A percentile compares a stretch with the other conserved stretches of the same genome.
Conservation (phyloP, 2,888 invertebrate genomes). For the Hirtodrosophila alboralis region DNA sequence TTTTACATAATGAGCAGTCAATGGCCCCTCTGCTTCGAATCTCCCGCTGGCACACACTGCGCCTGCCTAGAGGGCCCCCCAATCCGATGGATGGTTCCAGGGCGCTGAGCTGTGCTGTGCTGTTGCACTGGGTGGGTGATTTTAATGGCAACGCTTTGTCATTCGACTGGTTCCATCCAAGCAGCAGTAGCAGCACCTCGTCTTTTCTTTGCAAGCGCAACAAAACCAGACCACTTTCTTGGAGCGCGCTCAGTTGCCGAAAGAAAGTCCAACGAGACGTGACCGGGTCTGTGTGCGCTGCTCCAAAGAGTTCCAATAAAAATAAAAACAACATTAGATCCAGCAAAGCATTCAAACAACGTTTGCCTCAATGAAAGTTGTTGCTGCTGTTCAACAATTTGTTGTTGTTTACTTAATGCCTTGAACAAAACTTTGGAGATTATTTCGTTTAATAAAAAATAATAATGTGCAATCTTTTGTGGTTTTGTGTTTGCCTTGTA, state of each 20-base stretch:
- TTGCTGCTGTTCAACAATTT: constrained; percentile 24
- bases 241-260: constrained; percentile 82
- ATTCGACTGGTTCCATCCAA: constrained; percentile 68
- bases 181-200: constrained; percentile 30
- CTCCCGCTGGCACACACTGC: constrained; percentile 7
- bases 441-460: constrained; percentile 20
- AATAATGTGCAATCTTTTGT: constrained; percentile 61
- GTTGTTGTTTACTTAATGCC: constrained; percentile 8
- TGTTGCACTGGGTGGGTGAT: constrained; percentile 55
- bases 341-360: constrained; percentile 26
- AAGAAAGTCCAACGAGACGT: constrained; percentile 82
- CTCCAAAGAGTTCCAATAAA: constrained; percentile 23
- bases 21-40: no score
- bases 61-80: constrained; percentile 36
- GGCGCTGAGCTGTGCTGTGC: constrained; percentile 45
- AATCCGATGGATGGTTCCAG: constrained; percentile 61
- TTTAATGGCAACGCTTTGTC: constrained; percentile 48
- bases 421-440: constrained; percentile 16
- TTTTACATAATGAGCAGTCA: constrained; percentile 45
- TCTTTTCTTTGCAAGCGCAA: constrained; percentile 49
- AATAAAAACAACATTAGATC: constrained; percentile 10
- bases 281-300: constrained; percentile 51
- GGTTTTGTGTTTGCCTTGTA: constrained; percentile 58
- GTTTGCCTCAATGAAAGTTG: constrained; percentile 22
- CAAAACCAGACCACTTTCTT: constrained; percentile 84